phyloP scores from a whole-genome alignment of 1,140 invertebrate species.

The Leptinotarsa defecta region DNA sequence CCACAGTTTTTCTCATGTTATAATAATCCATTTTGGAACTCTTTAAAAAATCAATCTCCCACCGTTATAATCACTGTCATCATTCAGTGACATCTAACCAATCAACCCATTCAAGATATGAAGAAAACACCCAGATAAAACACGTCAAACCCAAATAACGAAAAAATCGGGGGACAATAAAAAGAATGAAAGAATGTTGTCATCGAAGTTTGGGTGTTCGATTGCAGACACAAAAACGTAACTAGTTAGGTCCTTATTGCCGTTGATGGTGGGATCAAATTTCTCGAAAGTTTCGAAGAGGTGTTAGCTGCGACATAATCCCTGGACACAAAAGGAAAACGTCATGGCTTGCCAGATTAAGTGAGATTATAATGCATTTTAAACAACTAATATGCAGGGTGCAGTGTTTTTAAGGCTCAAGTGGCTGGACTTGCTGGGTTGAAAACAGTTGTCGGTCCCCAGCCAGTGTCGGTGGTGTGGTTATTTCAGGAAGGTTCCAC shows the following conservation, averaged over 20 bases:
- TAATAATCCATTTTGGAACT: too few relatives aligned
- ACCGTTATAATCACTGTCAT: background rate
- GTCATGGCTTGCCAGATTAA: constrained; percentile 37
- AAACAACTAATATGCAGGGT: constrained; percentile 39
- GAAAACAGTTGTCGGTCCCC: constrained; percentile 16
- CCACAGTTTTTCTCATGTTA: too few relatives aligned
- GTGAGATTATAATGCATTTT: constrained; percentile 39
- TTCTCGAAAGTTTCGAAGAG: constrained; percentile 31
- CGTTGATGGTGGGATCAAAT: constrained; percentile 32
- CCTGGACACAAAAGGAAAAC: constrained; percentile 35
- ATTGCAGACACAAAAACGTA: constrained; percentile 26
- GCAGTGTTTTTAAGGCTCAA: constrained; percentile 27
- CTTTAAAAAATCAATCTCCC: too few relatives aligned
- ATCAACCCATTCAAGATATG: constrained; percentile 14
- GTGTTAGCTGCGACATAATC: constrained; percentile 37
- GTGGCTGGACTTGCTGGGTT: constrained; percentile 20
- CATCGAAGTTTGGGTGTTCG: constrained; percentile 35
- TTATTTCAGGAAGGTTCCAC: too few relatives aligned
- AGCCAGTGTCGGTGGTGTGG: constrained; percentile 9
- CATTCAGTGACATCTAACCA: background rate
- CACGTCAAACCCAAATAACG: constrained; percentile 23
- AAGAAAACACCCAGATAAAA: constrained; percentile 10
- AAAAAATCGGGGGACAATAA: constrained; percentile 13
- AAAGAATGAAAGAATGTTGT: constrained; percentile 30
- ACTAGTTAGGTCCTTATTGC: constrained; percentile 31